Percentiles rank a stretch among this genome's conserved stretches.
These are phyloP conservation scores for Acanthopleura granulata DNA, from an alignment of 2,888 invertebrate genomes.

Conservation along the genomic window DNA sequence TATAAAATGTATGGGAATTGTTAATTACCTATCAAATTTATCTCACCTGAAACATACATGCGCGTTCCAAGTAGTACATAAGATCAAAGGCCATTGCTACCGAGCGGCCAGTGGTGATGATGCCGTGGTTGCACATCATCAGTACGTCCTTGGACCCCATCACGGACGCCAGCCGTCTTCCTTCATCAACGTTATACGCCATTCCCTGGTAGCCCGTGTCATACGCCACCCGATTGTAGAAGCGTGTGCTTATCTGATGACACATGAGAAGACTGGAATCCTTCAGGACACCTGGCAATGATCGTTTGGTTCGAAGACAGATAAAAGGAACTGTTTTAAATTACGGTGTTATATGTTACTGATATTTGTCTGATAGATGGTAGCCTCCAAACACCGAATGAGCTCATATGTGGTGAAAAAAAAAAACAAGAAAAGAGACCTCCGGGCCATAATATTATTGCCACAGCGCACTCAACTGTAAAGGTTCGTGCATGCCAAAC, in stretches of 20 bases:
- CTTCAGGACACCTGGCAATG: slow-evolving; percentile 34
- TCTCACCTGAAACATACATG: slow-evolving; percentile 68
- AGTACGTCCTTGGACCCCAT: slow-evolving; percentile 26
- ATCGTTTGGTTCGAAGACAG: not conserved
- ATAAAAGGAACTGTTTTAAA: too few species aligned
- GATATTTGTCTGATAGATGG: too few species aligned
- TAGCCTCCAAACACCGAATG: too few species aligned
- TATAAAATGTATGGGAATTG: too few species aligned
- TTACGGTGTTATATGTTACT: too few species aligned
- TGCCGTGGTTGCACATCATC: slow-evolving; percentile 33
- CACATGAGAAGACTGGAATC: slow-evolving; percentile 35
- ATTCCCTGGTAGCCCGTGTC: slow-evolving; percentile 38
- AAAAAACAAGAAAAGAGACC: too few species aligned
- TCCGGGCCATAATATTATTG: too few species aligned
- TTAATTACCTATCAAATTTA: not conserved
- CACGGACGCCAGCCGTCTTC: slow-evolving; percentile 33
- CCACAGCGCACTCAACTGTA: too few species aligned
- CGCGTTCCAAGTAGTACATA: slow-evolving; percentile 46
- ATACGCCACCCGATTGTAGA: slow-evolving; percentile 39
- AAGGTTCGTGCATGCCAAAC: too few species aligned
- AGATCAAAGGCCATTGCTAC: slow-evolving; percentile 39
- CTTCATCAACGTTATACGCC: slow-evolving; percentile 37
- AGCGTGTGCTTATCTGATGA: slow-evolving; percentile 41
- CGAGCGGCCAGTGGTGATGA: slow-evolving; percentile 32
- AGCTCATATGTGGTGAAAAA: too few species aligned